These are phyloP conservation scores for Heteropelma amictum DNA, from an alignment of 2,888 invertebrate species.

Conservation along the genomic window DNA sequence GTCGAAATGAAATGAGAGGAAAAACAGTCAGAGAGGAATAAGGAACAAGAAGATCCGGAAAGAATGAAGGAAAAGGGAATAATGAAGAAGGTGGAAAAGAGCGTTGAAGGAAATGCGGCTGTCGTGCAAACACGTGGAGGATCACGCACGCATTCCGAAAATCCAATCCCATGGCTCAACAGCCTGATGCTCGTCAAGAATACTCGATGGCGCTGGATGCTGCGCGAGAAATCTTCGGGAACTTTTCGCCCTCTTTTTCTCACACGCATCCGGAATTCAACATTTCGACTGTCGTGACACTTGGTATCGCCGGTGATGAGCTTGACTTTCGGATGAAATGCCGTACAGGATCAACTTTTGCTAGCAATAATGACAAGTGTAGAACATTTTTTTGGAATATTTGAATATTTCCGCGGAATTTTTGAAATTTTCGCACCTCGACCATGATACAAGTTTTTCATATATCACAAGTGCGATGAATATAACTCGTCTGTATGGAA, in stretches of 20 bases:
- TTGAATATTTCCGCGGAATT: no score
- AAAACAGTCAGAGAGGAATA: conserved; percentile 20
- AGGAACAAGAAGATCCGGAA: conserved; percentile 19
- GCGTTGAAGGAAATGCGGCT: conserved; percentile 17
- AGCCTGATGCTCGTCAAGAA: conserved; percentile 59
- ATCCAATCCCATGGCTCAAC: conserved; percentile 63
- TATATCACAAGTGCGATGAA: no score
- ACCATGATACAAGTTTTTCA: no score
- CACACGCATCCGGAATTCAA: conserved; percentile 9
- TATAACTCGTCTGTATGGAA: no score
- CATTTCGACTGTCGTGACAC: conserved; percentile 27
- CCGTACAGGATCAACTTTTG: no score
- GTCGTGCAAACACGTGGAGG: conserved; percentile 44
- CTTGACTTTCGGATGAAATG: background rate
- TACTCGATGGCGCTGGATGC: conserved; percentile 55
- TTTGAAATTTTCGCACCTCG: no score
- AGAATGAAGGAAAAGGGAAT: conserved; percentile 6
- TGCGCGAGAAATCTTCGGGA: background rate
- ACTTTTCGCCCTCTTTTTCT: background rate
- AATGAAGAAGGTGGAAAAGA: conserved; percentile 5
- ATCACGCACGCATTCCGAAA: conserved; percentile 66
- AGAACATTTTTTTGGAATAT: no score
- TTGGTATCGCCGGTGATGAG: conserved; percentile 21
- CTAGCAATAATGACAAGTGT: no score
- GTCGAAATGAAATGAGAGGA: conserved; percentile 22